Base-by-base conservation (phyloP, 2,113 vertebrate species). In the Xiphias gladius region DNA sequence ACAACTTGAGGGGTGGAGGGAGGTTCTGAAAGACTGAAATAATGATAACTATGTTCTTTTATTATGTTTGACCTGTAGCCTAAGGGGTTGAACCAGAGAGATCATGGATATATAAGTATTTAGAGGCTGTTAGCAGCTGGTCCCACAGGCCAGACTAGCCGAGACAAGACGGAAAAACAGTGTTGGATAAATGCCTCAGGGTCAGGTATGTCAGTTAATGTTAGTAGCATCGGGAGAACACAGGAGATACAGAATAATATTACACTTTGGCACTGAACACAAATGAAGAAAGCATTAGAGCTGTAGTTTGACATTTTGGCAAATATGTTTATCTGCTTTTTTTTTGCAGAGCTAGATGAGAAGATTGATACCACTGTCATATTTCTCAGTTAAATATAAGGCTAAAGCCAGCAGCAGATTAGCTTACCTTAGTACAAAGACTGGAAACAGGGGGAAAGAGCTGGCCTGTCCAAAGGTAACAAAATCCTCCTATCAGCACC, bases 111-210 rank as follows among this genome's bases (percentile, higher is more conserved):
- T 28, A 12, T 16, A n/a, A 41, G 48, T 61, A 71, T 68, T 79
- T 59, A 58, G 50, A 85, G 62, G 52, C 37, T 2, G 28, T 71
- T 84, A 76, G 39, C 73, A 50, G 13, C 70, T 79, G 46, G 52
- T 73, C 64, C 68, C 71, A 88, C 86, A 88, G 75, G 54, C 50
- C 46, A 55, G 54, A 85, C 76, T 69, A 79, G 84, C 74, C 62
- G 30, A 76, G 16, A 71, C 4, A 39, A 84, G 81, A 76, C 2
- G 13, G 58, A 81, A 80, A 83, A 79, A 64, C 41, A 54, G 22
- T 63, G 50, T 39, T 28, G 46, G 69, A 37, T 48, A 50, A 73
- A 64, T 0, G n/a, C 83, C 64, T 71, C 43, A 54, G 74, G 74
- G 70, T 71, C 75, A 82, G 52, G 41, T 77, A 41, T 62, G 76